These are phyloP conservation scores for Caloenas nicobarica DNA, from an alignment of 2,113 vertebrate species.

Conservation along the genomic window DNA sequence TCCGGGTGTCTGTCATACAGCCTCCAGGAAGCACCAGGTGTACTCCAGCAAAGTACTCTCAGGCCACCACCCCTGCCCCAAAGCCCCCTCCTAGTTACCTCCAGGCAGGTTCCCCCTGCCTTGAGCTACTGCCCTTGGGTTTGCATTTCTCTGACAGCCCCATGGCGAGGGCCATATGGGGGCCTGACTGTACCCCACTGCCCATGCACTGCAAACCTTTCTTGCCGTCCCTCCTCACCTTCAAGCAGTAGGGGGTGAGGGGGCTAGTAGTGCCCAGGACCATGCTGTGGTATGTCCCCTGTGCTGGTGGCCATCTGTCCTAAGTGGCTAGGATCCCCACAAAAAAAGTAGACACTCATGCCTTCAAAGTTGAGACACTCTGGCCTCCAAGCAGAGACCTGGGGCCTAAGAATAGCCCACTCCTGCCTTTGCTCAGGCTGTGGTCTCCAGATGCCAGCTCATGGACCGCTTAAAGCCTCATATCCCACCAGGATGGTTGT, in stretches of 20 bases:
- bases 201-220: background rate
- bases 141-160: background rate
- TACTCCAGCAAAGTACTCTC: background rate
- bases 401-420: background rate
- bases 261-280: background rate
- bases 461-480: background rate
- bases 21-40: background rate
- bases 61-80: background rate
- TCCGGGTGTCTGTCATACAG: background rate
- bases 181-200: background rate
- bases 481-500: background rate
- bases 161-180: rapidly evolving
- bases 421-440: background rate
- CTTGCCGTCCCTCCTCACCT: background rate
- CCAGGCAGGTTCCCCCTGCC: background rate
- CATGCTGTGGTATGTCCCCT: background rate
- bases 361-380: background rate
- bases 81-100: background rate
- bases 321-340: no score
- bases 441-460: background rate
- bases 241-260: rapidly evolving
- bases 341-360: background rate
- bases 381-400: background rate
- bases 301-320: background rate
- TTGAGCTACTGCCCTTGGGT: background rate